Conservation (phyloP, 2,888 invertebrate genomes). For the Volucella zonaria region DNA sequence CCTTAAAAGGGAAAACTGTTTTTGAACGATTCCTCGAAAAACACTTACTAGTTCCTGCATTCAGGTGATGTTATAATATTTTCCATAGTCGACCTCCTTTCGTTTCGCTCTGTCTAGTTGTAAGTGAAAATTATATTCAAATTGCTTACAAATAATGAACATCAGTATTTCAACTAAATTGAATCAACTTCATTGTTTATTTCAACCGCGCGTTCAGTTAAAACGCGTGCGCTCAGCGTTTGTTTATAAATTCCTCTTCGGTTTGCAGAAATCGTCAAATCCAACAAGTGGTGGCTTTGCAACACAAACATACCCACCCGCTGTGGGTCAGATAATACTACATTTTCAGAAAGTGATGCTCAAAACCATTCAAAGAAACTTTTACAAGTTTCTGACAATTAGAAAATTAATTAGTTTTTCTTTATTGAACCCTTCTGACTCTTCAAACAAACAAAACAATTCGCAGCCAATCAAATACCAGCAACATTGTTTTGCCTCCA, state of each 20-base stretch:
- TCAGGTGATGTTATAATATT: too few relatives aligned
- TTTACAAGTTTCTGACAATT: background rate
- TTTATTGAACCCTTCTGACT: background rate
- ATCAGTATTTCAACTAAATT: background rate
- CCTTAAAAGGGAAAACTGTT: too few relatives aligned
- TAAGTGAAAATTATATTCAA: too few relatives aligned
- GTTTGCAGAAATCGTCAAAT: constrained; percentile 19
- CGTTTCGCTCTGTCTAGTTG: too few relatives aligned
- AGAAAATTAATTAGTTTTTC: background rate
- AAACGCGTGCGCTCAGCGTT: constrained; percentile 26
- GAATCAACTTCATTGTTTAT: background rate
- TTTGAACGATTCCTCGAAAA: too few relatives aligned
- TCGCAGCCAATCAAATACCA: constrained; percentile 18
- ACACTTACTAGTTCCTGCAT: too few relatives aligned
- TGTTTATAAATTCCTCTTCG: constrained; percentile 14
- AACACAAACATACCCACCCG: constrained; percentile 29
- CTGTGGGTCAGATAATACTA: too few relatives aligned
- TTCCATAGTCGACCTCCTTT: too few relatives aligned
- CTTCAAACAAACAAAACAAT: background rate
- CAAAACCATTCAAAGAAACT: too few relatives aligned
- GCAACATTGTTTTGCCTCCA: constrained; percentile 31
- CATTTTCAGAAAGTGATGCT: too few relatives aligned
- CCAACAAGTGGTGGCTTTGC: constrained; percentile 51
- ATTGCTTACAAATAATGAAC: too few relatives aligned
- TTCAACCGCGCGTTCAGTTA: background rate